Conservation (phyloP, 1,140 invertebrate species). For the Anastrepha ludens region DNA sequence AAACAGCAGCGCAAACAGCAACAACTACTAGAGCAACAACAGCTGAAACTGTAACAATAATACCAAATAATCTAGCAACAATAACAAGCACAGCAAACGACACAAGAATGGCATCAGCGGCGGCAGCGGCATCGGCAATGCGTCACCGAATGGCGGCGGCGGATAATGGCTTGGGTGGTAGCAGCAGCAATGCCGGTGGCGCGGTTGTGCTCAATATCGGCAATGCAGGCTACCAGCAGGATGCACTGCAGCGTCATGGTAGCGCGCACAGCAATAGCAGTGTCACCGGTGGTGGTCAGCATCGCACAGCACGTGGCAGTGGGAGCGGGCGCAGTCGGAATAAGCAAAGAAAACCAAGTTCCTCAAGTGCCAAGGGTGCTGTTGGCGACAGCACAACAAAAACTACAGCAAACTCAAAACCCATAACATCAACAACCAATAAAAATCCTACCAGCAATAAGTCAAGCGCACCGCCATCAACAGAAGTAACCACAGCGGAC, state of each 20-base stretch:
- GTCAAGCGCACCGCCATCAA: background rate
- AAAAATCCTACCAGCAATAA: constrained; percentile 36
- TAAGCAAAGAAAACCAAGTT: constrained; percentile 65
- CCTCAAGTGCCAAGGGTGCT: constrained; percentile 65
- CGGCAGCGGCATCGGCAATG: constrained; percentile 56
- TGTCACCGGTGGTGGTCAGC: background rate
- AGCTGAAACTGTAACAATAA: constrained; percentile 46
- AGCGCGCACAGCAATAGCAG: constrained; percentile 52
- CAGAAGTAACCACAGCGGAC: background rate
- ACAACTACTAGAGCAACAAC: constrained; percentile 39
- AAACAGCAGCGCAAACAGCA: constrained; percentile 47
- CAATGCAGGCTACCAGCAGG: background rate
- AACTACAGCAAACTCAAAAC: constrained; percentile 43
- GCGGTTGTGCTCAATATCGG: constrained; percentile 49
- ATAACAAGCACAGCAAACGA: constrained; percentile 4
- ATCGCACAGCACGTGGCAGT: background rate
- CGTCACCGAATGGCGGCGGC: background rate
- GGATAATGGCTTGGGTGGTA: constrained; percentile 19
- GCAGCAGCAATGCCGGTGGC: constrained; percentile 8
- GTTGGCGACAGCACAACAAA: background rate
- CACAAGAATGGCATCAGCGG: constrained; percentile 49
- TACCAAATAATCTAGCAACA: background rate
- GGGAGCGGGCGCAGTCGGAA: constrained; percentile 34
- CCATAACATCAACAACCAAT: constrained; percentile 28
- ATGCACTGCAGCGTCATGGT: background rate